Evolutionary conservation across 2,797 vertebrate species (phyloP).

Genomic region (Mus spretus): DNA sequence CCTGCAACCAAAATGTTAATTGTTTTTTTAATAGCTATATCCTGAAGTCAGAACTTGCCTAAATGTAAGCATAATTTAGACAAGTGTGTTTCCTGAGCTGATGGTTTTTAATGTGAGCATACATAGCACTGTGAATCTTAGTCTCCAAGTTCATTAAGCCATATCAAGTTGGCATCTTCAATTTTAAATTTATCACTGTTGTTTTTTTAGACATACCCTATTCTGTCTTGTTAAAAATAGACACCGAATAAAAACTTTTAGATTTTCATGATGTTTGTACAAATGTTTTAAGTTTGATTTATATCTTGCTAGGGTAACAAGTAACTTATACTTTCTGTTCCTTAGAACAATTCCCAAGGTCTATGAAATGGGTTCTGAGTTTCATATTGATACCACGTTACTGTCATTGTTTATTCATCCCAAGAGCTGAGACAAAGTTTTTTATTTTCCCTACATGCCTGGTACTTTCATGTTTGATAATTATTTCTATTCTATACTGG

Average conservation of each 20-base stretch:
- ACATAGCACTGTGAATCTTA: neutral
- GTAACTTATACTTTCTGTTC: neutral
- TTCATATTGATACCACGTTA: neutral
- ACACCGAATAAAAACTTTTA: neutral
- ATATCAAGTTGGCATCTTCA: neutral
- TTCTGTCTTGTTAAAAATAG: slow-evolving; percentile 36
- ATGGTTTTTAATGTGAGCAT: neutral
- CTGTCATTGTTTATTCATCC: neutral
- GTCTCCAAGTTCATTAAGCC: neutral
- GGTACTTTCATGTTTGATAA: fast-evolving
- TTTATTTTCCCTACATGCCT: neutral
- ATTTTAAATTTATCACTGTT: neutral
- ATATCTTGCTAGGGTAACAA: neutral
- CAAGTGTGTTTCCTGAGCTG: neutral
- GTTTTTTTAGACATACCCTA: neutral
- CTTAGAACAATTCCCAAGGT: neutral
- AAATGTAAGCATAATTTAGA: neutral
- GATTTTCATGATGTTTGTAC: neutral
- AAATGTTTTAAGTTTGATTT: neutral
- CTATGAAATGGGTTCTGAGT: neutral
- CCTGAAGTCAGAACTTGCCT: neutral
- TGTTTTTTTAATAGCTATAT: neutral
- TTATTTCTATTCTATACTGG: neutral
- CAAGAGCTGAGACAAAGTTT: neutral
- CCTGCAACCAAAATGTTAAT: neutral